Evolutionary conservation across 2,888 invertebrate species (phyloP).

Genomic region (Gryllus longicercus): DNA sequence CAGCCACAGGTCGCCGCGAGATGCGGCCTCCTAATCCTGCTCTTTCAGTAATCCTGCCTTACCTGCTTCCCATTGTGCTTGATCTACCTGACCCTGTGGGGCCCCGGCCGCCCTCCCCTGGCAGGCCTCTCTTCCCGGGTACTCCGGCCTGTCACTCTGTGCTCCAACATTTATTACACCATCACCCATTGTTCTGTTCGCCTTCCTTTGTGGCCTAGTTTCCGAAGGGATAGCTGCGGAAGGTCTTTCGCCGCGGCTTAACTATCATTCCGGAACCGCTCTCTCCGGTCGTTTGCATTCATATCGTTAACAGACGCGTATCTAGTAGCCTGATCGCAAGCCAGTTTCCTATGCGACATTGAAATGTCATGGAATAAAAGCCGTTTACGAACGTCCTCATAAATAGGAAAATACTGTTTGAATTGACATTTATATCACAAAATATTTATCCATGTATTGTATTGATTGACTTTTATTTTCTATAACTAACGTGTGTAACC

Average conservation of each 20-base stretch:
- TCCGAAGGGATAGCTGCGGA: neutral
- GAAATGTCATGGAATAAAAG: neutral
- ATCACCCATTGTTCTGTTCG: constrained; percentile 6
- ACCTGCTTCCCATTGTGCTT: constrained; percentile 17
- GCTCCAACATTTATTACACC: constrained; percentile 17
- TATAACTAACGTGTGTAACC: neutral
- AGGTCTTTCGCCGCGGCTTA: neutral
- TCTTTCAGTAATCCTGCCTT: neutral
- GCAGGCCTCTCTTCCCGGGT: neutral
- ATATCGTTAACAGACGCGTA: no score
- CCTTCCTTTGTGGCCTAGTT: constrained; percentile 11
- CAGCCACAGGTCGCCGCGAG: neutral
- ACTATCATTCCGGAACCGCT: no score
- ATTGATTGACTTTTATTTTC: neutral
- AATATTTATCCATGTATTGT: neutral
- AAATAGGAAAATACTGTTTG: neutral
- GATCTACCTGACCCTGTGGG: neutral
- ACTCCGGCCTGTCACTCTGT: constrained; percentile 1
- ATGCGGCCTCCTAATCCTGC: neutral
- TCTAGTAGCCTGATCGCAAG: neutral
- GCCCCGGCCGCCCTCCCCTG: no score
- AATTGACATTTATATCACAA: neutral
- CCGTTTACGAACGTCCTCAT: neutral
- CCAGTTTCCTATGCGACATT: neutral
- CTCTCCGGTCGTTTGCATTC: neutral